Conservation (phyloP, 1,140 invertebrate species). For the Stegodyphus mimosarum region DNA sequence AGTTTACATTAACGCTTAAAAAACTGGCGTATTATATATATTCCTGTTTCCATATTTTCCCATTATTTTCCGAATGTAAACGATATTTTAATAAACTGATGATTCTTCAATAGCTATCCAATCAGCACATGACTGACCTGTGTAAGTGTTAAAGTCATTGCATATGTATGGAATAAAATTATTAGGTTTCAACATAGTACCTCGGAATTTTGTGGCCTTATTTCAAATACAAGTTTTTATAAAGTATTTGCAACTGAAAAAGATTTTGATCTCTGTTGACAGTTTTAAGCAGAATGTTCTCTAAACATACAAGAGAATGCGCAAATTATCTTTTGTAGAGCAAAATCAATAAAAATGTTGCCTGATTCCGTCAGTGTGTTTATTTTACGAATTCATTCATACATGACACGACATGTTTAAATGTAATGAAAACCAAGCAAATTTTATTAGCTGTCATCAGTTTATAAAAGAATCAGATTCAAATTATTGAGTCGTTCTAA, state of each 20-base stretch:
- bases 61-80: not conserved
- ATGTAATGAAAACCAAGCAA: too few relatives aligned
- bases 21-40: not conserved
- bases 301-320: not conserved
- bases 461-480: too few relatives aligned
- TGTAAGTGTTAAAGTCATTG: not conserved
- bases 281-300: not conserved
- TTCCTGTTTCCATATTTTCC: not conserved
- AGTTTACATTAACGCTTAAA: not conserved
- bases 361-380: not conserved
- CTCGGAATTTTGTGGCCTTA: constrained; percentile 17
- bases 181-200: constrained; percentile 7
- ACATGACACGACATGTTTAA: too few relatives aligned
- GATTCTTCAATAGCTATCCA: not conserved
- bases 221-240: constrained; percentile 11
- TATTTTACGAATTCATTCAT: not conserved
- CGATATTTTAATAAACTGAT: not conserved
- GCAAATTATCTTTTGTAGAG: constrained; percentile 38
- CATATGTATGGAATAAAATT: not conserved
- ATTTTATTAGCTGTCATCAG: too few relatives aligned
- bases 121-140: not conserved
- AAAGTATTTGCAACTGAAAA: constrained; percentile 1
- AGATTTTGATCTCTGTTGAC: not conserved
- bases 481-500: too few relatives aligned
- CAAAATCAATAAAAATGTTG: constrained; percentile 29